Conservation (phyloP, 2,888 invertebrate genomes). For the Pseudococcus longispinus region DNA sequence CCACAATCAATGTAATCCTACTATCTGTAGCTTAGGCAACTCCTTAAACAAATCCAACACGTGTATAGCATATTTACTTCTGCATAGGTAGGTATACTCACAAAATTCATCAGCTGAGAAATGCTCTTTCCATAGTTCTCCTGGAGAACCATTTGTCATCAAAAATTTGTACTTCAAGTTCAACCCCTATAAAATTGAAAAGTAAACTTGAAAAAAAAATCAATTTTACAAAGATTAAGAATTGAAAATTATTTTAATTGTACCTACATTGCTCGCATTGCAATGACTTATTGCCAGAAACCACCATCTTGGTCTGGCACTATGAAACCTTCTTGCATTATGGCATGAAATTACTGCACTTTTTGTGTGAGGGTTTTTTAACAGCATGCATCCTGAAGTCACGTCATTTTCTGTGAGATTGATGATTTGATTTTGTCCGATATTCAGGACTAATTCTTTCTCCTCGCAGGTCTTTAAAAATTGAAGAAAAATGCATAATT, state of each 20-base stretch:
- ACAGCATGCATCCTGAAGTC: slow-evolving; percentile 68
- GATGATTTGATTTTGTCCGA: slow-evolving; percentile 80
- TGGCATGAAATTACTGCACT: slow-evolving; percentile 67
- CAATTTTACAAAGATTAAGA: not conserved
- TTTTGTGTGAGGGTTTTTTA: slow-evolving; percentile 58
- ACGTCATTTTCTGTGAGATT: slow-evolving; percentile 72
- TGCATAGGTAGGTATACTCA: slow-evolving; percentile 66
- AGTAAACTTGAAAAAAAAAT: not conserved
- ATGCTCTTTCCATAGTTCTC: slow-evolving; percentile 85
- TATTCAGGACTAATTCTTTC: slow-evolving; percentile 74
- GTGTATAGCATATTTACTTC: not conserved
- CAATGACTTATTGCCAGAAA: slow-evolving; percentile 87
- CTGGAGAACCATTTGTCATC: slow-evolving; percentile 85
- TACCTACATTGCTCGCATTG: slow-evolving; percentile 69
- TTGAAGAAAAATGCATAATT: too few relatives aligned
- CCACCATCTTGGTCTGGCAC: slow-evolving; percentile 92
- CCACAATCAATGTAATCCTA: not conserved
- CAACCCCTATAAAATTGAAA: slow-evolving; percentile 69
- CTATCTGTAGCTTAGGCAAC: slow-evolving; percentile 5
- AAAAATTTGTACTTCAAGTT: slow-evolving; percentile 79
- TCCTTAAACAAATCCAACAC: not conserved
- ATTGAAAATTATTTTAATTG: not conserved
- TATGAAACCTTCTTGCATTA: slow-evolving; percentile 76
- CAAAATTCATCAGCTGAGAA: slow-evolving; percentile 96
- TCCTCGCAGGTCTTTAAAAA: slow-evolving; percentile 73